phyloP scores from a whole-genome alignment of 2,888 invertebrate genomes.

The Sipha maydis region DNA sequence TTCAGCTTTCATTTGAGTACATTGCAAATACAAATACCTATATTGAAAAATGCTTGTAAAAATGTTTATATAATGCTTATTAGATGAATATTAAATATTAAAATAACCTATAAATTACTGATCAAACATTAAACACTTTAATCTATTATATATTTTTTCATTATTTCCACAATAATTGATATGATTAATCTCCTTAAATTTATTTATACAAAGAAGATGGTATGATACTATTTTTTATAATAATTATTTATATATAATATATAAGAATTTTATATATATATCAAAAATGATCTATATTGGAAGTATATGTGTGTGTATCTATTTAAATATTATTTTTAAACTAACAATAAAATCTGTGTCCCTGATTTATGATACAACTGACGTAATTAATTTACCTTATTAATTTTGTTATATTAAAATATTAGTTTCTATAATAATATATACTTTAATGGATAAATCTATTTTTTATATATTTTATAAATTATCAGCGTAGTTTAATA shows the following conservation, averaged over 20 bases:
- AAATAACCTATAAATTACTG: slow-evolving; percentile 25
- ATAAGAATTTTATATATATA: slow-evolving; percentile 41
- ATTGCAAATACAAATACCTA: neutral
- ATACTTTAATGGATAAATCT: neutral
- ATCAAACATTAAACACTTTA: neutral
- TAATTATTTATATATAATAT: too few relatives aligned
- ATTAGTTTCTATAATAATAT: neutral
- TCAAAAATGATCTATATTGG: slow-evolving; percentile 4
- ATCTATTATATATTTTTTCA: slow-evolving; percentile 4
- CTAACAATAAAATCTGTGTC: neutral
- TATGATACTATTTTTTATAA: slow-evolving; percentile 5
- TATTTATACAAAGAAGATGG: slow-evolving; percentile 10
- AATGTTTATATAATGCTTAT: neutral
- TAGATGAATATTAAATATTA: slow-evolving; percentile 7
- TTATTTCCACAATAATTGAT: slow-evolving; percentile 11
- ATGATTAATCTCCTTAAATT: neutral
- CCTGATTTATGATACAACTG: neutral
- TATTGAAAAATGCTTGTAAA: neutral
- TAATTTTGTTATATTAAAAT: neutral
- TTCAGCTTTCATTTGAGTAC: too few relatives aligned
- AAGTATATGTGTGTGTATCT: neutral
- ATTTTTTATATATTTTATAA: neutral
- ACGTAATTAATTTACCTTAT: neutral
- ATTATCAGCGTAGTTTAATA: neutral
- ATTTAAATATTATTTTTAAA: slow-evolving; percentile 6